Evolutionary conservation across 2,888 invertebrate genomes (phyloP), one percentile per base, ranked within the genome.

Genomic region (Cartodere bifasciata): DNA sequence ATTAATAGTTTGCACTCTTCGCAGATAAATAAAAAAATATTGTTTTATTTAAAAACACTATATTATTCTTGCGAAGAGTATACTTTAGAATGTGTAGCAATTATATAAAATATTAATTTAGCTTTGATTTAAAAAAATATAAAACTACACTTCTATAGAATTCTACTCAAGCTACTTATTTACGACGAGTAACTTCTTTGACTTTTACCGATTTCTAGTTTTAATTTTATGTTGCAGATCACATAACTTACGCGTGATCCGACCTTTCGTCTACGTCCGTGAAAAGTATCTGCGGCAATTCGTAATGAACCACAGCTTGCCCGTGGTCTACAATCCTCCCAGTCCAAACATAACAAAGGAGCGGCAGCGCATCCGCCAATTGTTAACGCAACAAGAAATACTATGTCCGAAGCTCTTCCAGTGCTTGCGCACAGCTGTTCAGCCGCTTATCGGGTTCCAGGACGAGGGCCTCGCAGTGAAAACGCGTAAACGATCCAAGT

Each of bases 251-350:
- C 70, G 87, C 37, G 79, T 91, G 13, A 80, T 90, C 37, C 69
- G 90, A 28, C 90, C 91, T 11, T 80, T 90, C 51, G 78, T 87
- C 7, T 86, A 85, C 62, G 85, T 87, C 7, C 69, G 90, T 21
- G 86, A 84, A 46, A 72, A 72, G 47, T 69, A 76, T 4, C 59
- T 88, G 16, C 65, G 75, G 11, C 73, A 76, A 32, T 88, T 86
- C 60, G 74, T 77, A 9, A 76, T 76, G 46, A 70, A 73, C 42
- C 75, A 77, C 47, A 71, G 72, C 24, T 62, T 88, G 28, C 85
- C 87, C 0, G 68, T 82, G 42, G 37, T 48, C 13, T 46, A 47
- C 15, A 49, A 41, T 33, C 42, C 48, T 23, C 37, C 45, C 15
- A 49, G 47, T 35, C 47, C 50, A 4, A 54, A 56, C 29, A 39